Conservation (phyloP, 2,888 invertebrate species). For the Pheosia gnoma region DNA sequence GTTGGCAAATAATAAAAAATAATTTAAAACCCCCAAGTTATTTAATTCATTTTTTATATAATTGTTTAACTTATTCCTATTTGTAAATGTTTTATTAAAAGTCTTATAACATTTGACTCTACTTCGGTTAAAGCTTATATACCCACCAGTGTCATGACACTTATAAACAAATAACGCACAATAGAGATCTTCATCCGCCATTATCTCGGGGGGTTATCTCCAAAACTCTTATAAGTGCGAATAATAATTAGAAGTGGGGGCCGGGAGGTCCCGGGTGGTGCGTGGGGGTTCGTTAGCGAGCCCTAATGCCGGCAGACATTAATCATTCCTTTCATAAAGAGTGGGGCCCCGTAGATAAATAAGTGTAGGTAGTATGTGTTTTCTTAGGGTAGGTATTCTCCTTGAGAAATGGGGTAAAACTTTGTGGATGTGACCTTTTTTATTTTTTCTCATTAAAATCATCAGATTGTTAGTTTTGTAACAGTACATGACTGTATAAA, state of each 20-base stretch:
- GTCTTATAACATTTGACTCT: too few relatives aligned
- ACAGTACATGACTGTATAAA: too few relatives aligned
- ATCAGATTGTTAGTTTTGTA: too few relatives aligned
- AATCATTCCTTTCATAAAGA: constrained; percentile 85
- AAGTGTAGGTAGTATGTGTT: constrained; percentile 84
- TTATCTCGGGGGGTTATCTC: constrained; percentile 52
- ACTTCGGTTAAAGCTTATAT: neutral
- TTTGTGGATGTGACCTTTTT: constrained; percentile 50
- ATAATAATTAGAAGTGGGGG: constrained; percentile 73
- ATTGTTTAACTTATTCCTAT: too few relatives aligned
- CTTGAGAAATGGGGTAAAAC: constrained; percentile 60
- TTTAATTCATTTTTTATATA: too few relatives aligned
- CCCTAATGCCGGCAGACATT: constrained; percentile 83
- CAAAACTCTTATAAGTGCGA: constrained; percentile 81
- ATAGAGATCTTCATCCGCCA: constrained; percentile 13
- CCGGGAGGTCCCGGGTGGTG: constrained; percentile 41
- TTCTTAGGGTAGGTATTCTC: constrained; percentile 82
- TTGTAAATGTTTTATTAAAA: too few relatives aligned
- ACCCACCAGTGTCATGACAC: neutral
- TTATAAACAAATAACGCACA: constrained; percentile 4
- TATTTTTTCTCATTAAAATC: neutral
- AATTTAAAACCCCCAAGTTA: too few relatives aligned
- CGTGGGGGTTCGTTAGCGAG: constrained; percentile 71
- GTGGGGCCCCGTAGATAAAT: constrained; percentile 82
- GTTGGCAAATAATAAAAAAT: too few relatives aligned